Conservation (phyloP, 2,113 vertebrate species). For the Microtus ochrogaster region DNA sequence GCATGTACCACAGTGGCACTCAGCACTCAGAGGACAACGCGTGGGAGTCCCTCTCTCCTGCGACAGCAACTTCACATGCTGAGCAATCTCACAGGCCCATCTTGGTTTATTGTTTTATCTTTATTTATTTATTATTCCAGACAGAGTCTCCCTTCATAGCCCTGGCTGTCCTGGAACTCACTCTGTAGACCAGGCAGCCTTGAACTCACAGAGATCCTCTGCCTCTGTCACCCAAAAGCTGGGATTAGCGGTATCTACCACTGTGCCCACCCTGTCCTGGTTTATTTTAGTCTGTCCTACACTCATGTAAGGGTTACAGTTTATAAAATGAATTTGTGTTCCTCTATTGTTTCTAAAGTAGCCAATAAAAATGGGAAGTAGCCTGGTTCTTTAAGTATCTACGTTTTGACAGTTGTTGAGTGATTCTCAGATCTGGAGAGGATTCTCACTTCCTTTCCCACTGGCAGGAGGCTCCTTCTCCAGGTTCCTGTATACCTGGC, state of each 20-base stretch:
- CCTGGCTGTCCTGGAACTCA: neutral
- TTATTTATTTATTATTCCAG: neutral
- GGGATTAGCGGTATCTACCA: too few relatives aligned
- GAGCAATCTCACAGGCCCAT: neutral
- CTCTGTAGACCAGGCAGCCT: neutral
- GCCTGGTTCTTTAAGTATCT: neutral
- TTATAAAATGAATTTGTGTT: neutral
- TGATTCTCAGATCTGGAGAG: conserved; percentile 19
- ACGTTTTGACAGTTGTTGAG: neutral
- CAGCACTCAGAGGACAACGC: neutral
- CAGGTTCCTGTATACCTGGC: conserved; percentile 25
- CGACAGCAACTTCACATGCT: neutral
- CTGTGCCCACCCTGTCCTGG: neutral
- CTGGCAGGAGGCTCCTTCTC: conserved; percentile 32
- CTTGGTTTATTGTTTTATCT: neutral
- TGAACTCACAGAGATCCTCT: neutral
- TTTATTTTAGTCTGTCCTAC: neutral
- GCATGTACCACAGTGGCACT: neutral
- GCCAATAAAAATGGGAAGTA: neutral
- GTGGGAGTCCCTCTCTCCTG: neutral
- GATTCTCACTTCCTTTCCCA: conserved; percentile 42
- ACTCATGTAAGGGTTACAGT: neutral
- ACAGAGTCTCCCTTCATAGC: neutral
- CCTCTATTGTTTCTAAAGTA: neutral
- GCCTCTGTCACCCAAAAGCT: neutral